Evolutionary conservation across 2,113 vertebrate genomes (phyloP), one percentile per base, ranked within the genome.

Genomic region (Ptychochromis oligacanthus): DNA sequence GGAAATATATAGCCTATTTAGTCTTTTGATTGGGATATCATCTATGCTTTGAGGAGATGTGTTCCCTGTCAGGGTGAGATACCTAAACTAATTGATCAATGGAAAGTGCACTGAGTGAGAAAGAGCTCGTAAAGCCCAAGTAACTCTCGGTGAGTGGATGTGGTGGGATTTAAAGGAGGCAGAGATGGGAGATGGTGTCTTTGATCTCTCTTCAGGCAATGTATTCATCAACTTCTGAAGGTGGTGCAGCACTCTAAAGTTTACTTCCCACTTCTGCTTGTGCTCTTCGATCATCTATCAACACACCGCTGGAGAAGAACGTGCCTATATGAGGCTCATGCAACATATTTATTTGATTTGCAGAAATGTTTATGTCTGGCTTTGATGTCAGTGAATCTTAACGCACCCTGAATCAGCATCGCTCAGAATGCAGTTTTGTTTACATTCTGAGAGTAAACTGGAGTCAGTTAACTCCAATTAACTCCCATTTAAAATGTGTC

Each of bases 181-280:
- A 72, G 75, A 78, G 58, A 80, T 31, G 62, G n/a, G 38, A 78
- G 76, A 75, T 57, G 65, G 43, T 31, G 57, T 43, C 55, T 85
- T 67, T 81, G 60, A 85, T 85, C 34, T 81, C 34, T 31, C 43
- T 34, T 77, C 55, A 55, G 58, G 58, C 26, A 14, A 70, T 18
- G 61, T 62, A 77, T 76, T 80, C 54, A 76, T 80, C 77, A 85
- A 40, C 59, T 59, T 85, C 17, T 76, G 67, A 76, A 85, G 60
- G 54, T 80, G 58, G 55, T 43, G 75, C 75, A 79, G 43, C 31
- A 18, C 62, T 83, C 75, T 70, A 54, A 78, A 31, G 61, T 83
- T 78, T 83, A 54, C 75, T 78, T 83, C 56, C 60, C 61, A 83
- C 61, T 78, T 59, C 61, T 83, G 17, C 62, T 65, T 17, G 61